Evolutionary conservation across 2,888 invertebrate species (phyloP).

Genomic region (Temnothorax rugatulus): DNA sequence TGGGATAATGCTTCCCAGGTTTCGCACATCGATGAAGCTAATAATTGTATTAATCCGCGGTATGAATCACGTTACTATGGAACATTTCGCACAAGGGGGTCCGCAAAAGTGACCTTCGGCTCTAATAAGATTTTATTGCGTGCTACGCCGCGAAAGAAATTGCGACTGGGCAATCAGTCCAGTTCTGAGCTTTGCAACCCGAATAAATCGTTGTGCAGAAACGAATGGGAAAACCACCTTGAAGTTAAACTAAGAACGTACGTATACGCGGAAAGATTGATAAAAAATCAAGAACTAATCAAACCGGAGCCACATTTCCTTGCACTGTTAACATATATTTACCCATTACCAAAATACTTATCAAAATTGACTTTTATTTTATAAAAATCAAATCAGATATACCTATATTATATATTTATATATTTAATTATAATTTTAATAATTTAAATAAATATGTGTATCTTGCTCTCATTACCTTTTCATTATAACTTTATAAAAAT

Average conservation of each 20-base stretch:
- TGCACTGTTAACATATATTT: neutral
- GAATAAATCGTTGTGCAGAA: constrained; percentile 50
- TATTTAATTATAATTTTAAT: neutral
- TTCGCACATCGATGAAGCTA: neutral
- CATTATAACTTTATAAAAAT: neutral
- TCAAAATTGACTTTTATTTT: neutral
- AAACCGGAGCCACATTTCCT: neutral
- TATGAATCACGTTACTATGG: neutral
- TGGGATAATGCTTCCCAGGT: neutral
- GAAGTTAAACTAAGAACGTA: constrained; percentile 19
- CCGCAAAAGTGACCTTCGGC: constrained; percentile 40
- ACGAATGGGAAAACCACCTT: constrained; percentile 11
- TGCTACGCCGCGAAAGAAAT: constrained; percentile 45
- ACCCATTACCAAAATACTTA: neutral
- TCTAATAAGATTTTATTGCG: constrained; percentile 49
- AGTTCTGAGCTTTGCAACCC: constrained; percentile 51
- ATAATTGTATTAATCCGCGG: neutral
- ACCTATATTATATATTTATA: neutral
- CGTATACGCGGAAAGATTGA: neutral
- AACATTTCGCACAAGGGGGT: constrained; percentile 17
- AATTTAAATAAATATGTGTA: neutral
- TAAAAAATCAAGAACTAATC: neutral
- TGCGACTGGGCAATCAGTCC: constrained; percentile 34
- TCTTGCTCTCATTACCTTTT: neutral
- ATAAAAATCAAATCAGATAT: neutral